Evolutionary conservation across 2,797 vertebrate species (phyloP).

Genomic region (Rhabdophis nuchalis): DNA sequence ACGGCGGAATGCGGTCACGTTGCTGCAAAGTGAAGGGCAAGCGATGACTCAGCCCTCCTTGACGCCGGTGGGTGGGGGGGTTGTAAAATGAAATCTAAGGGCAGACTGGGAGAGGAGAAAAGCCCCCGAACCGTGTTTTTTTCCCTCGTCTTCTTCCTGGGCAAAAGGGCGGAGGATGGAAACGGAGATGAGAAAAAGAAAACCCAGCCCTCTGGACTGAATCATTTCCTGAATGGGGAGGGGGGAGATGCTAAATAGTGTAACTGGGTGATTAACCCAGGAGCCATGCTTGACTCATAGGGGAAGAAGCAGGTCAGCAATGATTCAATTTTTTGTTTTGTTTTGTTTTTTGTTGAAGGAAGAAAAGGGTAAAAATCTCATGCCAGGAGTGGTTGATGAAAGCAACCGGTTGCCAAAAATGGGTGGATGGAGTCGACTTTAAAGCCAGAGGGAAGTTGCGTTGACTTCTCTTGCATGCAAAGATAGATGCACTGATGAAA

Average conservation of each 20-base stretch:
- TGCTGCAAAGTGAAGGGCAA: conserved; percentile 61
- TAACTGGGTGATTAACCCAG: conserved; percentile 62
- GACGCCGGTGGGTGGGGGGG: too few species aligned
- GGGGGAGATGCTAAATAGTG: conserved; percentile 64
- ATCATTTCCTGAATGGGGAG: conserved; percentile 73
- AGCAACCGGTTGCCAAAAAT: conserved; percentile 55
- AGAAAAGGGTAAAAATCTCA: conserved; percentile 28
- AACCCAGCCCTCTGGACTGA: conserved; percentile 63
- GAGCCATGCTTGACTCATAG: conserved; percentile 55
- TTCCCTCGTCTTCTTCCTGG: conserved; percentile 44
- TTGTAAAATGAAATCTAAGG: conserved; percentile 67
- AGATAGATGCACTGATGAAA: background rate
- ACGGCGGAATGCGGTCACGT: conserved; percentile 55
- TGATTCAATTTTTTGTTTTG: conserved; percentile 42
- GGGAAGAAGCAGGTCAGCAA: conserved; percentile 45
- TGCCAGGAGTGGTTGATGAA: conserved; percentile 57
- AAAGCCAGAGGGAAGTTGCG: conserved; percentile 2
- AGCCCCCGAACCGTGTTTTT: conserved; percentile 1
- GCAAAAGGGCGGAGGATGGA: conserved; percentile 33
- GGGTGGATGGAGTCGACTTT: background rate
- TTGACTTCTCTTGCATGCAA: background rate
- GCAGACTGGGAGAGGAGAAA: background rate
- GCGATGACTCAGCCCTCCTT: conserved; percentile 66
- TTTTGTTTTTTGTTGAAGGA: background rate
- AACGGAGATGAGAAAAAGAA: conserved; percentile 55